phyloP scores from a whole-genome alignment of 2,888 invertebrate genomes.

The Ennomos erosarius region DNA sequence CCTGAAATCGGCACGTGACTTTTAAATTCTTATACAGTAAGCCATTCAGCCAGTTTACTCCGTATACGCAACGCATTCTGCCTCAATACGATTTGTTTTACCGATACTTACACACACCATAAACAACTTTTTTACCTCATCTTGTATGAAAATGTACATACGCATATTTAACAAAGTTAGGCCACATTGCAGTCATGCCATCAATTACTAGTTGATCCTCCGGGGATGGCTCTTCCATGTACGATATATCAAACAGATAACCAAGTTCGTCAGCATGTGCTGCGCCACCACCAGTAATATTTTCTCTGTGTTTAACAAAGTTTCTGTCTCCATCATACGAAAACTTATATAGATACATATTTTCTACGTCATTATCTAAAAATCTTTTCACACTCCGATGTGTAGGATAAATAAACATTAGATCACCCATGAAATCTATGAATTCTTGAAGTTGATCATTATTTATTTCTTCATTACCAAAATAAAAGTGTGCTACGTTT shows the following conservation, averaged over 20 bases:
- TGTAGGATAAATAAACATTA: slow-evolving; percentile 46
- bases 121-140: neutral
- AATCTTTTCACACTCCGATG: slow-evolving; percentile 45
- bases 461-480: slow-evolving; percentile 44
- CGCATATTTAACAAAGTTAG: slow-evolving; percentile 57
- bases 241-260: slow-evolving; percentile 51
- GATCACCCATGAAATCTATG: slow-evolving; percentile 50
- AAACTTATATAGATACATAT: slow-evolving; percentile 51
- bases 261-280: slow-evolving; percentile 55
- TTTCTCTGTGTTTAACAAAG: slow-evolving; percentile 37
- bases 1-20: slow-evolving; percentile 39
- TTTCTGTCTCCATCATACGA: slow-evolving; percentile 52
- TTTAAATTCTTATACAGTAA: too few species aligned
- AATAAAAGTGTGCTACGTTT: slow-evolving; percentile 45
- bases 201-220: slow-evolving; percentile 51
- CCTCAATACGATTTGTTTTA: too few species aligned
- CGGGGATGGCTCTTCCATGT: slow-evolving; percentile 33
- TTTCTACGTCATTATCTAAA: slow-evolving; percentile 39
- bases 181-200: slow-evolving; percentile 47
- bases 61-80: too few species aligned
- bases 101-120: too few species aligned
- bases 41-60: too few species aligned
- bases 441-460: slow-evolving; percentile 26
- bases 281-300: slow-evolving; percentile 46
- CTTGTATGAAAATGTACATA: slow-evolving; percentile 29